A percentile compares a stretch with the other conserved stretches of the same genome.
phyloP scores from a whole-genome alignment of 2,113 vertebrate species.

The Hucho hucho region DNA sequence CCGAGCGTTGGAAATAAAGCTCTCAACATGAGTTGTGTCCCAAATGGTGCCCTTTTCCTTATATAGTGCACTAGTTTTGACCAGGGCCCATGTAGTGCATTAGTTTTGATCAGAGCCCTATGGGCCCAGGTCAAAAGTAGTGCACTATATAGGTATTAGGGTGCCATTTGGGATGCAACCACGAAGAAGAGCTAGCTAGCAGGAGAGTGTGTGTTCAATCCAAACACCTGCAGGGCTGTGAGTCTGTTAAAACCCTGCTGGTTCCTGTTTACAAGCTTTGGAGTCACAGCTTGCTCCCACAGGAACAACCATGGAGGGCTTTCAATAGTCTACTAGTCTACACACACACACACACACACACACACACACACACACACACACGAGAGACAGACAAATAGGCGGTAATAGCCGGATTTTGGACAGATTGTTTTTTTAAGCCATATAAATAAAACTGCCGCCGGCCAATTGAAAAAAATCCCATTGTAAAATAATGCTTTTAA shows the following conservation, averaged over 20 bases:
- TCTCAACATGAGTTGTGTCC: not conserved
- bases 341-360: slow-evolving; percentile 9
- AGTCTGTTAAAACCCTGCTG: slow-evolving; percentile 42
- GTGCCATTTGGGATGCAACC: too few species aligned
- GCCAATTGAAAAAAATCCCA: too few species aligned
- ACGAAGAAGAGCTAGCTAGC: not conserved
- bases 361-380: not conserved
- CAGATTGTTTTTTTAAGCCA: too few species aligned
- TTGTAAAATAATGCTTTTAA: too few species aligned
- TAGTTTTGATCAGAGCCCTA: not conserved
- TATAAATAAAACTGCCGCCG: too few species aligned
- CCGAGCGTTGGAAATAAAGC: slow-evolving; percentile 5
- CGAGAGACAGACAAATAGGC: too few species aligned
- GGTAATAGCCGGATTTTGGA: too few species aligned
- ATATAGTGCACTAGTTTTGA: not conserved
- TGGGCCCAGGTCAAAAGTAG: not conserved
- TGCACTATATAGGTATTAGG: too few species aligned
- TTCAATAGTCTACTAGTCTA: slow-evolving; percentile 6
- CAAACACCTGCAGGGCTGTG: slow-evolving; percentile 38
- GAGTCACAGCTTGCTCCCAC: slow-evolving; percentile 41
- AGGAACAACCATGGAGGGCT: slow-evolving; percentile 21
- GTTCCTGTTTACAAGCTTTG: slow-evolving; percentile 62
- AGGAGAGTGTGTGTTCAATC: slow-evolving; percentile 19
- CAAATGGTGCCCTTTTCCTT: too few species aligned
- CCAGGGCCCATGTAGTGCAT: too few species aligned